Base-by-base conservation (phyloP, 2,888 invertebrate species). In the Caenorhabditis doughertyi region DNA sequence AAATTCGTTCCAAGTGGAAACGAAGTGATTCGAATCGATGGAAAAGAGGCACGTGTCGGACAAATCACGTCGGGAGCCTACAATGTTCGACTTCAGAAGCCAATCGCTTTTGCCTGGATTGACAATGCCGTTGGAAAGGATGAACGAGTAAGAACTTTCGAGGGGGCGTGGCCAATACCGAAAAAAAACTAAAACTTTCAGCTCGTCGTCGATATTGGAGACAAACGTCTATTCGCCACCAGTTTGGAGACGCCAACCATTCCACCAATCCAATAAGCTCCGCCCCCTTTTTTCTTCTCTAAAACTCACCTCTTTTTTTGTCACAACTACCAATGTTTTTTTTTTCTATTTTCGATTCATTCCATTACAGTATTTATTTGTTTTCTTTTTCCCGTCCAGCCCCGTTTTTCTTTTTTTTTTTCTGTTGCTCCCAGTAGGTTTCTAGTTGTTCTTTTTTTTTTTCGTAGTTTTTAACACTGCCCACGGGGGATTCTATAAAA, bases 71-170 rank as follows among this genome's bases (percentile, higher is more conserved):
- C 93, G 3, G 93, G 93, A 3, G 89, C 91, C 49, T 93, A 89
- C 87, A 92, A 92, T 44, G 92, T 91, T 76, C 88, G 91, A 29
- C 89, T 92, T 11, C 88, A 90, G 35, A 85, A 90, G 44, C 90
- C 92, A 27, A 85, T 93, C 16, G 92, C 92, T n/a, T 92, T 93
- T 84, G 93, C 92, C 5, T 93, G 93, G 88, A 71, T 93, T n/a
- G 92, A 93, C 39, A 62, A 81, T 11, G 82, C 86, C 9, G 85
- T 89, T 21, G 73, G 82, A 35, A 62, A 76, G 18, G 68, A 84
- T 27, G 85, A 87, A 25, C 62, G 58, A 55, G 86, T 86, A 11
- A 70, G 73, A 58, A 13, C 4, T 7, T 32, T 39, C 11, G n/a
- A n/a, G n/a, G n/a, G n/a, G n/a, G n/a, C n/a, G n/a, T n/a, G n/a